These are phyloP conservation scores for Sesamia inferens DNA, from an alignment of 2,888 invertebrate species.

Conservation along the genomic window DNA sequence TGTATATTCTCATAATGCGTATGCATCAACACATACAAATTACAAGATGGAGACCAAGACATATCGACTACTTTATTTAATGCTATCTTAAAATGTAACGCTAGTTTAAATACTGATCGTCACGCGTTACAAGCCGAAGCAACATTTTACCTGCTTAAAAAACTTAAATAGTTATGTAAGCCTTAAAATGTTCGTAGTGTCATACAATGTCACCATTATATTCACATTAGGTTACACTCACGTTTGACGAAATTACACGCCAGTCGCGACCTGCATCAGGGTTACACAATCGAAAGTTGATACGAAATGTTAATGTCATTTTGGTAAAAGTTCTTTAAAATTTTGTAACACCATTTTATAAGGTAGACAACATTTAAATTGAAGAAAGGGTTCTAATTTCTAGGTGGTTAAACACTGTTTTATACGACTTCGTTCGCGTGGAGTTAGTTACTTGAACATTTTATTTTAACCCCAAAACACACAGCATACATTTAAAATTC, in stretches of 20 bases:
- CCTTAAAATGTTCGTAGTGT: slow-evolving; percentile 29
- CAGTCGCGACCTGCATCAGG: slow-evolving; percentile 28
- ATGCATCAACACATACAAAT: too few species aligned
- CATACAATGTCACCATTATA: slow-evolving; percentile 61
- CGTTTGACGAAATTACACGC: slow-evolving; percentile 43
- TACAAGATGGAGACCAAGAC: too few species aligned
- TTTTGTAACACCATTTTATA: slow-evolving; percentile 20
- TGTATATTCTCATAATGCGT: too few species aligned
- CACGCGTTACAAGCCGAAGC: slow-evolving; percentile 1
- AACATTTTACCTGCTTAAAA: neutral
- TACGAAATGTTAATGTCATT: slow-evolving; percentile 17
- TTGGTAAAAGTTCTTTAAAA: slow-evolving; percentile 26
- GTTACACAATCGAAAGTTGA: slow-evolving; percentile 56
- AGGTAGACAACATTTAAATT: neutral
- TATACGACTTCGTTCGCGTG: too few species aligned
- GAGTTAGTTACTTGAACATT: too few species aligned
- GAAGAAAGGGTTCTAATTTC: neutral
- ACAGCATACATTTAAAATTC: too few species aligned
- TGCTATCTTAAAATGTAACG: neutral
- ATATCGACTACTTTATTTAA: neutral
- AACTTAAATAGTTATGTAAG: slow-evolving; percentile 40
- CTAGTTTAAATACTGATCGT: neutral
- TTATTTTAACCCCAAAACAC: too few species aligned
- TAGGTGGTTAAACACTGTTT: neutral
- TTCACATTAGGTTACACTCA: slow-evolving; percentile 59